Percentiles rank a stretch among this genome's conserved stretches.
Evolutionary conservation across 2,888 invertebrate species (phyloP).

Genomic region (Microctonus hyperodae): DNA sequence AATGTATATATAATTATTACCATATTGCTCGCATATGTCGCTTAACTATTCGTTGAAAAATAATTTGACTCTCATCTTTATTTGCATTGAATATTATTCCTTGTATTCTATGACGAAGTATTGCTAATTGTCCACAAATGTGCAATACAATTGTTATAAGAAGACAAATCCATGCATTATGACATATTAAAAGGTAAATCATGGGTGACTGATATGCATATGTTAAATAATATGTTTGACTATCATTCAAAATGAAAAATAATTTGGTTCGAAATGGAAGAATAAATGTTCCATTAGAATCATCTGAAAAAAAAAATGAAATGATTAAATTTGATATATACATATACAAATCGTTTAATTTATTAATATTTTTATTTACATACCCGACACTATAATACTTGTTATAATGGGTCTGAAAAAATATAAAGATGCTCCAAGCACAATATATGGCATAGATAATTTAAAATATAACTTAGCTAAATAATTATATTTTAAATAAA

Average conservation of each 20-base stretch:
- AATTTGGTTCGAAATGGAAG: slow-evolving; percentile 40
- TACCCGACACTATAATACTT: slow-evolving; percentile 33
- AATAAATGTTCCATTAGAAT: slow-evolving; percentile 23
- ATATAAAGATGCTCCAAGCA: slow-evolving; percentile 32
- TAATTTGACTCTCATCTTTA: slow-evolving; percentile 25
- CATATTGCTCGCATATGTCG: slow-evolving; percentile 39
- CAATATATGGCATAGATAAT: slow-evolving; percentile 38
- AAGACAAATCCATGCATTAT: slow-evolving; percentile 40
- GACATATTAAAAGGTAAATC: slow-evolving; percentile 39
- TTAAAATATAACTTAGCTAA: slow-evolving; percentile 37
- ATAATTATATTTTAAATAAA: slow-evolving; percentile 38
- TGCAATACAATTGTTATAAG: slow-evolving; percentile 41
- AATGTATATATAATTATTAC: slow-evolving; percentile 18
- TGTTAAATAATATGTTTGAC: slow-evolving; percentile 35
- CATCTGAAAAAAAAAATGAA: slow-evolving; percentile 6
- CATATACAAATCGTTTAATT: neutral
- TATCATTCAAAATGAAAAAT: slow-evolving; percentile 35
- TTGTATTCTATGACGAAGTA: slow-evolving; percentile 37
- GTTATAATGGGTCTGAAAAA: slow-evolving; percentile 35
- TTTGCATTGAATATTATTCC: slow-evolving; percentile 25
- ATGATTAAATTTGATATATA: no score
- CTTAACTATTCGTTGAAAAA: slow-evolving; percentile 34
- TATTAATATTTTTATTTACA: slow-evolving; percentile 18
- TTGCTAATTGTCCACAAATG: slow-evolving; percentile 39
- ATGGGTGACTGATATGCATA: slow-evolving; percentile 40